These are phyloP conservation scores for Yponomeuta plumbellus DNA, from an alignment of 2,888 invertebrate species.

Conservation along the genomic window DNA sequence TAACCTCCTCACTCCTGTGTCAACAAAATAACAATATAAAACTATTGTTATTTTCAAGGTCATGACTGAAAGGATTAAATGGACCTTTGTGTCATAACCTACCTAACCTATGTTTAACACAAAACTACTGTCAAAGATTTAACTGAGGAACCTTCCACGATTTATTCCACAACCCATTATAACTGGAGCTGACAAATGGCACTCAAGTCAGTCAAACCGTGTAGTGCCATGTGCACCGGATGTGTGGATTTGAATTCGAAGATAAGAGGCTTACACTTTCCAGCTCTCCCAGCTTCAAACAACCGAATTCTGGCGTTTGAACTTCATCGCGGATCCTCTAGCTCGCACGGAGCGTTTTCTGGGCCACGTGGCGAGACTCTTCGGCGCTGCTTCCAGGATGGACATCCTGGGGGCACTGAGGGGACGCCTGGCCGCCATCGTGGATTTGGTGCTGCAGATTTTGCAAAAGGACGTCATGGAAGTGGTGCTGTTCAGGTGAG, in stretches of 20 bases:
- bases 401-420: conserved; percentile 45
- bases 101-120: no score
- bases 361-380: conserved; percentile 53
- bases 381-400: conserved; percentile 59
- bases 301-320: conserved; percentile 65
- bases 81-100: no score
- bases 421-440: conserved; percentile 50
- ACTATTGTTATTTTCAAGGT: no score
- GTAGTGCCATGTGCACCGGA: no score
- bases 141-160: no score
- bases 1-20: no score
- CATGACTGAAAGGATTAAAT: no score
- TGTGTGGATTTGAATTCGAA: not conserved
- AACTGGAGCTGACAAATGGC: no score
- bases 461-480: conserved; percentile 63
- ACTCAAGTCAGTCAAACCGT: no score
- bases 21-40: no score
- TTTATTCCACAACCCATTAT: no score
- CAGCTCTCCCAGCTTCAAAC: conserved; percentile 56
- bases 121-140: no score
- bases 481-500: conserved; percentile 62
- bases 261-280: conserved; percentile 10
- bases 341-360: conserved; percentile 50
- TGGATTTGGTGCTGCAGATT: conserved; percentile 61
- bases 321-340: conserved; percentile 64